A percentile compares a stretch with the other conserved stretches of the same genome.
phyloP scores from a whole-genome alignment of 2,797 vertebrate species.

The Crenichthys baileyi region DNA sequence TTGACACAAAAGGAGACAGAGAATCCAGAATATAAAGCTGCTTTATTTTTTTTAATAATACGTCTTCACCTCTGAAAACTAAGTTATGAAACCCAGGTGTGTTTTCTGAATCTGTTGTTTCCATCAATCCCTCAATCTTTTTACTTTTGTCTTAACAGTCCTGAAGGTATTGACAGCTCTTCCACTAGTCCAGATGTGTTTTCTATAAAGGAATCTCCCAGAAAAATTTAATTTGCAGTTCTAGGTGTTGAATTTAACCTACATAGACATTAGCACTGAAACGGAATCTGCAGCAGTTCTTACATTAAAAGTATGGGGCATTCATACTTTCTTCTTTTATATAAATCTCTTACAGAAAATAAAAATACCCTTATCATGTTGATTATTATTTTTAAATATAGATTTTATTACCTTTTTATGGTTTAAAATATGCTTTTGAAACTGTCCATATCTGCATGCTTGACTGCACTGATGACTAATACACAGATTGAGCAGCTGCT shows the following conservation, averaged over 20 bases:
- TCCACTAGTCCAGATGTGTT: slow-evolving; percentile 50
- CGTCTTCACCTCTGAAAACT: slow-evolving; percentile 24
- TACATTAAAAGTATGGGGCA: background rate
- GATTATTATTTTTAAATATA: background rate
- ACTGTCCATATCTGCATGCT: background rate
- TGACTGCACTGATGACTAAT: background rate
- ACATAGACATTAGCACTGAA: slow-evolving; percentile 5
- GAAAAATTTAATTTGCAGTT: slow-evolving; percentile 19
- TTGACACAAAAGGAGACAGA: slow-evolving; percentile 16
- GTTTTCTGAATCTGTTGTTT: slow-evolving; percentile 26
- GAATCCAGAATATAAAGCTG: slow-evolving; percentile 12
- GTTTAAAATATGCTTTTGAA: background rate
- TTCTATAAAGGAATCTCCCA: slow-evolving; percentile 27
- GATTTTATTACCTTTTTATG: background rate
- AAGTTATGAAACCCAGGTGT: slow-evolving; percentile 35
- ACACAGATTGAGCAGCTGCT: background rate
- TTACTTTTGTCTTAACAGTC: slow-evolving; percentile 7
- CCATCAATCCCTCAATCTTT: background rate
- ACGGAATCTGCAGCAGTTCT: background rate
- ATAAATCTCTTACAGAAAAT: background rate
- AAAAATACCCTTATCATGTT: accelerated
- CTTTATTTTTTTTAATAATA: slow-evolving; percentile 16
- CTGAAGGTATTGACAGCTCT: background rate
- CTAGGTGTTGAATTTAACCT: background rate
- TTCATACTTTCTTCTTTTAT: background rate